Evolutionary conservation across 2,888 invertebrate species (phyloP).

Genomic region (Ariolimax columbianus): DNA sequence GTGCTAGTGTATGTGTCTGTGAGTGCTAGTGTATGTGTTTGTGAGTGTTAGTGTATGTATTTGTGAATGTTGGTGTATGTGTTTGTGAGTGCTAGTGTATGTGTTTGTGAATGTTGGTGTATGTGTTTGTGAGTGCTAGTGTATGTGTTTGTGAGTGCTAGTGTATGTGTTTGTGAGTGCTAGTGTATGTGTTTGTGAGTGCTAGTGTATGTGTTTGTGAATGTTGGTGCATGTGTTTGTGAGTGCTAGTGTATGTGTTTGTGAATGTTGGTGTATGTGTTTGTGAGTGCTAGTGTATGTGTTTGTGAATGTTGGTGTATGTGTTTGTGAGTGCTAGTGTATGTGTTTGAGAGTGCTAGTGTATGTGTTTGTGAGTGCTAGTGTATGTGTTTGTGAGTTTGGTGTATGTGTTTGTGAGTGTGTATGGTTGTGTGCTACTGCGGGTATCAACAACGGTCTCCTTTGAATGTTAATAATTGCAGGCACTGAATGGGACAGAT

Average conservation of each 20-base stretch:
- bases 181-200: neutral
- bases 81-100: conserved; percentile 6
- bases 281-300: neutral
- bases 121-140: neutral
- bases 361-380: too few relatives aligned
- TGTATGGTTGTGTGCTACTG: too few relatives aligned
- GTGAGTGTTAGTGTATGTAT: neutral
- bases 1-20: neutral
- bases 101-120: conserved; percentile 17
- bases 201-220: neutral
- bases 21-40: neutral
- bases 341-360: too few relatives aligned
- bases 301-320: neutral
- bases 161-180: neutral
- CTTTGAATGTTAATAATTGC: too few relatives aligned
- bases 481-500: too few relatives aligned
- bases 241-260: neutral
- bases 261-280: neutral
- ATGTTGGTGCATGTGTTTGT: neutral
- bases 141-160: neutral
- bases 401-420: too few relatives aligned
- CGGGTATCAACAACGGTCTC: too few relatives aligned
- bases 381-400: too few relatives aligned
- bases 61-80: conserved; percentile 10
- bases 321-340: neutral